phyloP scores from a whole-genome alignment of 2,888 invertebrate species.

The Nemoura dubitans region DNA sequence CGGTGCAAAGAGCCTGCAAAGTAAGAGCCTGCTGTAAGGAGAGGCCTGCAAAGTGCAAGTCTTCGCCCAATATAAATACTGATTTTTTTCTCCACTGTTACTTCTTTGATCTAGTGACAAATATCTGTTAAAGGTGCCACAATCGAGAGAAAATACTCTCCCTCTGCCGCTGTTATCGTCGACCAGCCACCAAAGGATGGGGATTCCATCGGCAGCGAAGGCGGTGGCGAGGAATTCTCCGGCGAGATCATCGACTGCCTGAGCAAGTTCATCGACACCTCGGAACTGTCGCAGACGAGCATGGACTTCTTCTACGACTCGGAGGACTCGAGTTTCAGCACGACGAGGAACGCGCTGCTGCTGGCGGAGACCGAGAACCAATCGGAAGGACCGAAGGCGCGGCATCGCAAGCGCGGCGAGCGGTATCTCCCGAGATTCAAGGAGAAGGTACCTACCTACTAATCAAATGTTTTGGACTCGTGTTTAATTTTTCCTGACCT shows the following conservation, averaged over 20 bases:
- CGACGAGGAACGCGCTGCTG: background rate
- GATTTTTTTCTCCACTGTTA: too few relatives aligned
- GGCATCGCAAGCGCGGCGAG: conserved; percentile 44
- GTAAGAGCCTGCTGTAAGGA: too few relatives aligned
- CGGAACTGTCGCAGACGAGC: conserved; percentile 26
- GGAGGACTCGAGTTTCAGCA: conserved; percentile 28
- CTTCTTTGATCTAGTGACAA: too few relatives aligned
- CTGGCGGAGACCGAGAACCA: conserved; percentile 19
- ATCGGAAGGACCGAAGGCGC: background rate
- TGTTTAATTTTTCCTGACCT: too few relatives aligned
- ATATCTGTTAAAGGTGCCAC: too few relatives aligned
- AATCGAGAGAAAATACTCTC: too few relatives aligned
- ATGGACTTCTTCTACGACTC: conserved; percentile 16
- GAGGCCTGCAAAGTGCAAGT: too few relatives aligned
- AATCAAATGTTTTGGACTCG: too few relatives aligned
- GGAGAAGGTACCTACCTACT: too few relatives aligned
- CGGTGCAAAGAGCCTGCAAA: too few relatives aligned
- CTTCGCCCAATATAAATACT: too few relatives aligned
- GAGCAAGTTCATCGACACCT: conserved; percentile 33
- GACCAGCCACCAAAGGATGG: background rate
- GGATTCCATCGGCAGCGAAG: background rate
- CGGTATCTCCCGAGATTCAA: conserved; percentile 48
- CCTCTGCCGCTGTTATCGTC: too few relatives aligned
- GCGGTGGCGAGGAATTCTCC: background rate
- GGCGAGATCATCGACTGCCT: conserved; percentile 30